phyloP scores from a whole-genome alignment of 2,113 vertebrate genomes.

The Pipra filicauda region DNA sequence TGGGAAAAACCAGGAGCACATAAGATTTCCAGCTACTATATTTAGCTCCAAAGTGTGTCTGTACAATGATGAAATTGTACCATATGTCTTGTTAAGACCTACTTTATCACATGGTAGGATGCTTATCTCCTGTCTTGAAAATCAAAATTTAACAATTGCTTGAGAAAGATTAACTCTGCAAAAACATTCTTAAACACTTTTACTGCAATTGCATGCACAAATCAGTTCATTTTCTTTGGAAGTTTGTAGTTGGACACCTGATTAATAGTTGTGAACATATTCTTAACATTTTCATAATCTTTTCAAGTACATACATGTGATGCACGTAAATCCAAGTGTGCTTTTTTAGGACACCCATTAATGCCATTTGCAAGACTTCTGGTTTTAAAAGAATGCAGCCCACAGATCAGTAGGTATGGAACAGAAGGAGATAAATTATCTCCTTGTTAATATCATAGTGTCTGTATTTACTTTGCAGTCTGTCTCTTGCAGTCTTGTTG shows the following conservation, averaged over 20 bases:
- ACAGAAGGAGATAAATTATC: not conserved
- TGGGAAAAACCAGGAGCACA: not conserved
- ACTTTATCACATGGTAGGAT: not conserved
- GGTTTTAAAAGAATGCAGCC: not conserved
- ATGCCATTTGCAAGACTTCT: not conserved
- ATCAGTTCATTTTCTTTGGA: not conserved
- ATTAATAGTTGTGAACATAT: not conserved
- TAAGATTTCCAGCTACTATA: not conserved
- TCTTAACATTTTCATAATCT: not conserved
- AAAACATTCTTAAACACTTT: not conserved
- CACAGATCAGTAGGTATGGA: not conserved
- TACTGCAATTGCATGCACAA: not conserved
- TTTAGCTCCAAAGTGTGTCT: slow-evolving; percentile 2
- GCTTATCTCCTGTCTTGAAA: not conserved
- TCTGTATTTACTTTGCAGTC: not conserved
- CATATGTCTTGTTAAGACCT: not conserved
- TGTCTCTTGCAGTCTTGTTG: not conserved
- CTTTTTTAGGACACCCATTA: not conserved
- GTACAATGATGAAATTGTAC: not conserved
- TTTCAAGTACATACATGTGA: not conserved
- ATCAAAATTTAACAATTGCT: not conserved
- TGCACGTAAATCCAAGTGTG: not conserved
- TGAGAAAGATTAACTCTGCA: not conserved
- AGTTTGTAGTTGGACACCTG: not conserved
- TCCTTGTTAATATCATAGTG: not conserved